Conservation (phyloP, 2,888 invertebrate genomes). For the Allolobophora icterica region DNA sequence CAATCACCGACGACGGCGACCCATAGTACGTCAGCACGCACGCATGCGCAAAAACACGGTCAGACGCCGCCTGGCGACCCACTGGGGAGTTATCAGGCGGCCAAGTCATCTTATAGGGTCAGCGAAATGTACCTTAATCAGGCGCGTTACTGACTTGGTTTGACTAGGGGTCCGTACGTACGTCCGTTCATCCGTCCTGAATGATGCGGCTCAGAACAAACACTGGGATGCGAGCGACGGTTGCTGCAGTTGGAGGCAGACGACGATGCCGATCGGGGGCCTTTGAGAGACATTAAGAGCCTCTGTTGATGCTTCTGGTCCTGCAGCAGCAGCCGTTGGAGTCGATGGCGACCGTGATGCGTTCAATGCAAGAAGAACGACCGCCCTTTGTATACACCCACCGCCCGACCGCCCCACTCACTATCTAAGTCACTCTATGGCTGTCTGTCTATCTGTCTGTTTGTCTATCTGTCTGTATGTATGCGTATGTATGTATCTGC, state of each 20-base stretch:
- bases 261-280: conserved; percentile 15
- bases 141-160: conserved; percentile 11
- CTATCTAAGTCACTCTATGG: not conserved
- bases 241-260: not conserved
- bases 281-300: conserved; percentile 23
- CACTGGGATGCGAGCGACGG: not conserved
- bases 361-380: not conserved
- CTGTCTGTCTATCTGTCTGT: not conserved
- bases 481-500: not conserved
- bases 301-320: not conserved
- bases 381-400: not conserved
- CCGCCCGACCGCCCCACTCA: not conserved
- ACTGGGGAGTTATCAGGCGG: conserved; percentile 21
- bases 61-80: not conserved
- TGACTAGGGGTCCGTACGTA: not conserved
- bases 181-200: not conserved
- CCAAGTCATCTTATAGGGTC: conserved; percentile 23
- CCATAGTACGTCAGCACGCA: conserved; percentile 4
- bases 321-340: not conserved
- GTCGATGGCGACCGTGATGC: conserved; percentile 24
- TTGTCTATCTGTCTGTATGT: not conserved
- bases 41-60: not conserved
- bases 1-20: not conserved
- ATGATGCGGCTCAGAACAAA: not conserved
- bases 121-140: conserved; percentile 21